A percentile compares a stretch with the other conserved stretches of the same genome.
These are phyloP conservation scores for Pogonophryne albipinna DNA, from an alignment of 2,797 vertebrate species.

Conservation along the genomic window DNA sequence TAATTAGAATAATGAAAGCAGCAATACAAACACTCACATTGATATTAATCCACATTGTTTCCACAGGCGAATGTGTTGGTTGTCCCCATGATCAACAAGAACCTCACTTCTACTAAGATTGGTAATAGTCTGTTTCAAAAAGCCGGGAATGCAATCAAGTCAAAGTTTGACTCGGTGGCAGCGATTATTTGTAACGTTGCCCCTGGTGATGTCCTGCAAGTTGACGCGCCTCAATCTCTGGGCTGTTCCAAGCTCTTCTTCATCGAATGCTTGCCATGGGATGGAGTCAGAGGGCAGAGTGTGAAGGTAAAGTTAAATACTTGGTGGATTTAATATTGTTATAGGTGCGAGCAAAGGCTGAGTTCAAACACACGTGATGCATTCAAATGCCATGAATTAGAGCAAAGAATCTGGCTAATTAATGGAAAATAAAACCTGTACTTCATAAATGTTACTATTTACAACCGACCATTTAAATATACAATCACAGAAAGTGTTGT, in stretches of 20 bases:
- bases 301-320: slow-evolving; percentile 54
- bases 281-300: slow-evolving; percentile 51
- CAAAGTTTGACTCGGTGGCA: slow-evolving; percentile 30
- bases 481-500: background rate
- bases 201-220: slow-evolving; percentile 72
- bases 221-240: slow-evolving; percentile 53
- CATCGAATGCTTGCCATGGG: slow-evolving; percentile 72
- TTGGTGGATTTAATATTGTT: too few species aligned
- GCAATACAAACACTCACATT: background rate
- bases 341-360: background rate
- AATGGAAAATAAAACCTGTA: too few species aligned
- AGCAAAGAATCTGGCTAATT: too few species aligned
- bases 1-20: background rate
- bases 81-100: slow-evolving; percentile 63
- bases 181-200: background rate
- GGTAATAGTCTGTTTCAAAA: slow-evolving; percentile 52
- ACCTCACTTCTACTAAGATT: slow-evolving; percentile 62
- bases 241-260: slow-evolving; percentile 73
- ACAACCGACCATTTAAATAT: too few species aligned
- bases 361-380: background rate
- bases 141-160: slow-evolving; percentile 54
- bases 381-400: too few species aligned
- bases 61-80: slow-evolving; percentile 74
- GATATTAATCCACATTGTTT: slow-evolving; percentile 3
- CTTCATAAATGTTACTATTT: background rate